Percentiles rank a stretch among this genome's conserved stretches.
phyloP scores from a whole-genome alignment of 2,113 vertebrate genomes.

The Acrocephalus kingi region DNA sequence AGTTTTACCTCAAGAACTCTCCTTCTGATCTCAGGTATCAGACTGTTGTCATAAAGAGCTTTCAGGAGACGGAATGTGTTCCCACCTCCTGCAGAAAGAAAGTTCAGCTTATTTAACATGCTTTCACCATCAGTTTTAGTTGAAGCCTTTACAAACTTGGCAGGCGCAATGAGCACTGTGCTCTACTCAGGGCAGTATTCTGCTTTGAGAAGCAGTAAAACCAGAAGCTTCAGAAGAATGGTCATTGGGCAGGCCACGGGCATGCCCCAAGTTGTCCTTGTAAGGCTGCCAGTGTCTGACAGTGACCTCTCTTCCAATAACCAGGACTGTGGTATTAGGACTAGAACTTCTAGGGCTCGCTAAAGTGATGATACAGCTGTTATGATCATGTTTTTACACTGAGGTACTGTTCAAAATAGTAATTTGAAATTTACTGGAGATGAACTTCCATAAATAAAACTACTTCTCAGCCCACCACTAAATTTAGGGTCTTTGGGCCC shows the following conservation, averaged over 20 bases:
- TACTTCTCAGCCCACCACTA: background rate
- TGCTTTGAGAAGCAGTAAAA: background rate
- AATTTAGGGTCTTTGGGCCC: background rate
- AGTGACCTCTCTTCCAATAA: background rate
- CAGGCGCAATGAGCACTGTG: background rate
- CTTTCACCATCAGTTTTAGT: background rate
- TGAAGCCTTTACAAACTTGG: background rate
- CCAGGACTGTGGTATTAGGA: background rate
- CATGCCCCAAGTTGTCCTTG: background rate
- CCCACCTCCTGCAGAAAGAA: slow-evolving; percentile 80
- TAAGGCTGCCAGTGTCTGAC: background rate
- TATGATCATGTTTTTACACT: background rate
- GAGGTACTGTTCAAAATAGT: background rate
- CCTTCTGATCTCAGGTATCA: slow-evolving; percentile 82
- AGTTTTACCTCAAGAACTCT: slow-evolving; percentile 81
- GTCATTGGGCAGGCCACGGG: background rate
- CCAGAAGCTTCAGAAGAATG: background rate
- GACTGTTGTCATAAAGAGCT: slow-evolving; percentile 82
- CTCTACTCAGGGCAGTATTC: background rate
- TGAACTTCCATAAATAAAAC: background rate
- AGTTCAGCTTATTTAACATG: background rate
- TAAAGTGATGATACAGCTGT: background rate
- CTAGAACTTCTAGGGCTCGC: background rate
- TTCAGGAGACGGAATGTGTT: slow-evolving; percentile 91
- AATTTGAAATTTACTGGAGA: background rate